phyloP scores from a whole-genome alignment of 2,888 invertebrate species.

The Ornithoptera priamus region DNA sequence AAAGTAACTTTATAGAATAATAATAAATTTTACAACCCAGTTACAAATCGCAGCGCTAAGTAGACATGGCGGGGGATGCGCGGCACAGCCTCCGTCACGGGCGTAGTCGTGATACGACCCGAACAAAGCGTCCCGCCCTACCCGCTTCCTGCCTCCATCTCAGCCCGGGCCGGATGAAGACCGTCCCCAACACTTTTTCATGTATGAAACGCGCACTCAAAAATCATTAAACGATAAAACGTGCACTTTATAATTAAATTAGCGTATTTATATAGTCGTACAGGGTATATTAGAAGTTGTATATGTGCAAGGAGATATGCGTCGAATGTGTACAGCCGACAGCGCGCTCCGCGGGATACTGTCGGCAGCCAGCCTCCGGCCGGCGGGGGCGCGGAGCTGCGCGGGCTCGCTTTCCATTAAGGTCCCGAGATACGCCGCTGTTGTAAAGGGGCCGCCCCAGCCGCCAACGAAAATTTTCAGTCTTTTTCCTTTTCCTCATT shows the following conservation, averaged over 20 bases:
- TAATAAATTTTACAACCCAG: conserved; percentile 20
- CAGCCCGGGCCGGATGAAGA: conserved; percentile 45
- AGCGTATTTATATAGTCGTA: conserved; percentile 18
- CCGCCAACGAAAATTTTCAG: conserved; percentile 46
- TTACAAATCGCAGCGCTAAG: conserved; percentile 30
- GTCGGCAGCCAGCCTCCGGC: conserved; percentile 60
- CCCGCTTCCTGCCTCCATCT: conserved; percentile 51
- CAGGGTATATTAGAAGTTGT: conserved; percentile 20
- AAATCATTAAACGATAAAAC: conserved; percentile 33
- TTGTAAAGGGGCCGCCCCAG: conserved; percentile 64
- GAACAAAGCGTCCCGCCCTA: conserved; percentile 73
- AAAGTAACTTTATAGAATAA: conserved; percentile 12
- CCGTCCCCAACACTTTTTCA: conserved; percentile 41
- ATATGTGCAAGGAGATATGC: conserved; percentile 41
- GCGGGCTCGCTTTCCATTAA: conserved; percentile 68
- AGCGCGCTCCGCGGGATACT: conserved; percentile 75
- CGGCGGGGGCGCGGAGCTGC: conserved; percentile 66
- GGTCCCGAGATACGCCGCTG: conserved; percentile 57
- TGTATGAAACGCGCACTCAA: conserved; percentile 63
- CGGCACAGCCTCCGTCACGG: conserved; percentile 67
- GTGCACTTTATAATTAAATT: conserved; percentile 27
- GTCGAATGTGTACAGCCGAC: conserved; percentile 56
- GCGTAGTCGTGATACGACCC: conserved; percentile 68
- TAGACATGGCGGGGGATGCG: conserved; percentile 69
- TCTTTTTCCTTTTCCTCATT: conserved; percentile 48